These are phyloP conservation scores for Malaclemys terrapin DNA, from an alignment of 2,113 vertebrate genomes.

Conservation along the genomic window DNA sequence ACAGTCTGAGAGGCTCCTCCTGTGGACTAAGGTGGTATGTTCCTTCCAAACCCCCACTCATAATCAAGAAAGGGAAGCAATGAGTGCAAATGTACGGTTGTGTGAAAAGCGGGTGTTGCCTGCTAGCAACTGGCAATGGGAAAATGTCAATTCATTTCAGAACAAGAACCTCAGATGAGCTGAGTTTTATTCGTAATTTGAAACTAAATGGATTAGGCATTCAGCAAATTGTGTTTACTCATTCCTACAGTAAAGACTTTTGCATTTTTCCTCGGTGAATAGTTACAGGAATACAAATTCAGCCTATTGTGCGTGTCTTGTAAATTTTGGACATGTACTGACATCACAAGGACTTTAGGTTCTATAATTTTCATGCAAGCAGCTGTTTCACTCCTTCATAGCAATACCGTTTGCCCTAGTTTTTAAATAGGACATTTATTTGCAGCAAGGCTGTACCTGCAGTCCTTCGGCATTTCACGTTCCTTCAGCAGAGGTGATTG, in stretches of 20 bases:
- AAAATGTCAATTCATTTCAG: neutral
- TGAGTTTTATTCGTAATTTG: neutral
- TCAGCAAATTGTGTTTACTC: neutral
- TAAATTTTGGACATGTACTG: neutral
- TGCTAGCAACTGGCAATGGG: neutral
- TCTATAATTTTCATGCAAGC: neutral
- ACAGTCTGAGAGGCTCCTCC: neutral
- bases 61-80: neutral
- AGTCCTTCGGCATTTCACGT: conserved; percentile 41
- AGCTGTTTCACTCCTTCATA: neutral
- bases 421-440: conserved; percentile 68
- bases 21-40: neutral
- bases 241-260: neutral
- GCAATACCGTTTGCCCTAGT: conserved; percentile 54
- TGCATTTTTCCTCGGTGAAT: neutral
- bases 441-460: neutral
- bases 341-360: neutral
- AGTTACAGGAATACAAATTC: neutral
- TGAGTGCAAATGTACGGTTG: neutral
- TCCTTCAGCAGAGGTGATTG: conserved; percentile 17
- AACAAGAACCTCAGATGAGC: neutral
- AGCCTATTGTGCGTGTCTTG: neutral
- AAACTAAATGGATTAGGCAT: neutral
- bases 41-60: neutral
- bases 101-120: neutral